Conservation (phyloP, 1,140 invertebrate species). For the Papilio glaucus region DNA sequence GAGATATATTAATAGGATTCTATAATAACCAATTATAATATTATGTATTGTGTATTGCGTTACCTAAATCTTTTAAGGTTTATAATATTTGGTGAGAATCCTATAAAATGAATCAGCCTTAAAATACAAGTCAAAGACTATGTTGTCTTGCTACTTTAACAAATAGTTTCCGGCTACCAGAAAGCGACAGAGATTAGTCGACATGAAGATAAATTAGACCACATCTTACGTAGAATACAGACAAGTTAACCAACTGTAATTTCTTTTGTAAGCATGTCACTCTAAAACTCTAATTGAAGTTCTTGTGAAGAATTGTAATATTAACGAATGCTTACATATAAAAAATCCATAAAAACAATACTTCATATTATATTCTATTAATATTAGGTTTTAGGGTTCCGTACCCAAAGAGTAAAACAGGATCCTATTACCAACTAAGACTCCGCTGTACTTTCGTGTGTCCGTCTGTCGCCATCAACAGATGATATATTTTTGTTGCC, state of each 20-base stretch:
- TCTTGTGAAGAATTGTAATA: neutral
- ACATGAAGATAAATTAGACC: slow-evolving; percentile 20
- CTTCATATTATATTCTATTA: no score
- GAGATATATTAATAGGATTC: no score
- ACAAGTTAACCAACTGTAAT: neutral
- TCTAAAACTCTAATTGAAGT: neutral
- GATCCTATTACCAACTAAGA: no score
- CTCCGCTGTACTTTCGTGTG: no score
- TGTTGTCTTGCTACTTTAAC: slow-evolving; percentile 18
- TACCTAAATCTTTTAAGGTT: neutral
- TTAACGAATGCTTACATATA: no score
- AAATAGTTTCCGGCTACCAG: slow-evolving; percentile 22
- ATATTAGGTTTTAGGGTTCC: no score
- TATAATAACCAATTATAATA: no score
- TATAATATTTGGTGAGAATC: neutral
- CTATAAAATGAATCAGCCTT: neutral
- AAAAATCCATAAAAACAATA: no score
- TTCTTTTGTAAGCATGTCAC: neutral
- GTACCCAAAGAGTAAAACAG: no score
- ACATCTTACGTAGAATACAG: slow-evolving; percentile 3
- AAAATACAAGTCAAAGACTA: neutral
- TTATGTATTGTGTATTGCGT: neutral
- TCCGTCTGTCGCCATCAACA: no score
- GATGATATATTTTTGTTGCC: no score
- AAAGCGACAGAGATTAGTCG: slow-evolving; percentile 18